Base-by-base conservation (phyloP, 2,888 invertebrate species). In the Adelognathus sp. region DNA sequence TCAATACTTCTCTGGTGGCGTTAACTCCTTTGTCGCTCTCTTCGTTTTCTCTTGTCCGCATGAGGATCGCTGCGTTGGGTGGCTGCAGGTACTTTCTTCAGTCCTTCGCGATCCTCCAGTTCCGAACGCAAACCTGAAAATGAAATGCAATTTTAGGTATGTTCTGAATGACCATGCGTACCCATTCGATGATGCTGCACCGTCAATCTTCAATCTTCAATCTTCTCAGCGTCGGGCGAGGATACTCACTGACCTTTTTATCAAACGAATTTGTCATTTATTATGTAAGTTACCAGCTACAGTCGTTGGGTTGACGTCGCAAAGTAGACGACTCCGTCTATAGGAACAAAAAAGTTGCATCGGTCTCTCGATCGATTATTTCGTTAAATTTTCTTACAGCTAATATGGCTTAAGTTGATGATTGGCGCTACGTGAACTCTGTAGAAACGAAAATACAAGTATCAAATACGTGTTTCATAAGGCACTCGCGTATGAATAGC, bases 101-200 rank as follows among this genome's bases (percentile, higher is more conserved):
- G 11, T 58, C 5, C 2, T 27, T 29, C 5, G 2, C 27, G 39
- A 24, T 33, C 27, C 54, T 63, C 61, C 54, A 11, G 29, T 36
- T 14, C 11, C 72, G 58, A 29, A 54, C 27, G 24, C 27, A 11
- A 46, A 82, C 83, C 82, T 82, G 64, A 82, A 83, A 83, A 80
- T 27, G 50, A 82, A 73, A 78, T 54, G 52, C 56, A 58, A 69
- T 52, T 83, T 83, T 81, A 83, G 79, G 79, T 79, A 73, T 81
- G 82, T 81, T 81, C 83, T 2, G 69, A 21, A 9, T 56, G 46
- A 21, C 14, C 1, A 31, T 29, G 9, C 2, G 46, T 36, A 7
- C 33, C 54, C 66, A 9, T 46, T 74, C 52, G 9, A 24, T 14
- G 33, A 29, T 21, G 14, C 5, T 44, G 7, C 33, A 61, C 16